Evolutionary conservation across 2,113 vertebrate species (phyloP), one percentile per base, ranked within the genome.

Genomic region (Dermatemys mawii): DNA sequence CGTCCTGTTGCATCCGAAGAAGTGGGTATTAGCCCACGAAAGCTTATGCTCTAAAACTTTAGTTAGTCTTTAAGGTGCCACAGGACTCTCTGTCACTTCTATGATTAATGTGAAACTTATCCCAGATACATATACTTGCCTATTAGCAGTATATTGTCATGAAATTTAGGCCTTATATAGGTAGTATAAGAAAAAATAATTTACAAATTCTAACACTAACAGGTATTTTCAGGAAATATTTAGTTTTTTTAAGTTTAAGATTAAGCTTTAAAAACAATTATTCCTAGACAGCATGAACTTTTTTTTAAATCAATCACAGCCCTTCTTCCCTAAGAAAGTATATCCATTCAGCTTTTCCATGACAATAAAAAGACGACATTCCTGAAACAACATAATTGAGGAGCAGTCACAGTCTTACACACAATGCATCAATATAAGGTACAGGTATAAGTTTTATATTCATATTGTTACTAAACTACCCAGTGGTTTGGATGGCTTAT

Each of bases 61-160:
- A n/a, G n/a, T n/a, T n/a, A n/a, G n/a, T n/a, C n/a, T n/a, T n/a
- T n/a, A n/a, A n/a, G n/a, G n/a, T n/a, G n/a, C n/a, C n/a, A n/a
- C n/a, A n/a, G n/a, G n/a, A n/a, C n/a, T n/a, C n/a, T n/a, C n/a
- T n/a, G n/a, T n/a, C n/a, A n/a, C n/a, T n/a, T n/a, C n/a, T n/a
- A 50, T 0, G 16, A 0, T 4, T 1, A 0, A 19, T 1, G 0
- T 2, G 5, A 35, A 0, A 11, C 27, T 5, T 3, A 0, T 0
- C 2, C 57, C 57, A 5, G 3, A 0, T 1, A 10, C 6, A 6
- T 55, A 2, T 6, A 0, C 22, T 11, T 1, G 7, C 1, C 38
- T 57, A 19, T 0, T 0, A 13, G 4, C 13, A 3, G n/a, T 54
- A 4, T 19, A 4, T 10, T 0, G 13, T 0, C 8, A 5, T 41